Evolutionary conservation across 2,888 invertebrate genomes (phyloP).

Genomic region (Andrena fulva): DNA sequence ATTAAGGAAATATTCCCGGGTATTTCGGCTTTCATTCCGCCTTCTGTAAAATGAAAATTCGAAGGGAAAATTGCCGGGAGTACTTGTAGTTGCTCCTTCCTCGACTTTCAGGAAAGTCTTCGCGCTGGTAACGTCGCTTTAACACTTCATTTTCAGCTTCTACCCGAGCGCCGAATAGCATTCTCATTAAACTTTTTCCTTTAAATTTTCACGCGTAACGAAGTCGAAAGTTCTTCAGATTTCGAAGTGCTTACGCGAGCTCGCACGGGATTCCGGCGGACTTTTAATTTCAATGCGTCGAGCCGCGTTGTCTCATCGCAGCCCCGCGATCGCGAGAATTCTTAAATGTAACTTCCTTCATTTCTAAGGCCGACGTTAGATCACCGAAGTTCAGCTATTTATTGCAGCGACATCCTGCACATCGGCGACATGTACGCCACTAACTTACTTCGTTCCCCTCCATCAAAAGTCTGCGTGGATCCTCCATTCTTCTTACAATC

Average conservation of each 20-base stretch:
- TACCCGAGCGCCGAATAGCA: too few species aligned
- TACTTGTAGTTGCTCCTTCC: not conserved
- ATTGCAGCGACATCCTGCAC: not conserved
- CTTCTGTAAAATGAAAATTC: not conserved
- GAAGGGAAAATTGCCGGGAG: not conserved
- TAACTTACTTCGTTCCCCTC: not conserved
- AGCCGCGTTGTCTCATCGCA: not conserved
- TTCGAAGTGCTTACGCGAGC: not conserved
- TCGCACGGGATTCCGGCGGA: not conserved
- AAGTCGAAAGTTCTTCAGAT: not conserved
- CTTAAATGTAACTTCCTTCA: too few species aligned
- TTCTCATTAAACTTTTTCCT: constrained; percentile 6
- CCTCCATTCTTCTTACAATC: constrained; percentile 9
- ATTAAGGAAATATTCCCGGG: constrained; percentile 17
- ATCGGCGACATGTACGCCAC: not conserved
- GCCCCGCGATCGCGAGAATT: too few species aligned
- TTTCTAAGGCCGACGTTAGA: too few species aligned
- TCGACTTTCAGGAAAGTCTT: not conserved
- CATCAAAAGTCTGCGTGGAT: not conserved
- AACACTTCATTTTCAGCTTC: not conserved
- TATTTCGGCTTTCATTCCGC: constrained; percentile 7
- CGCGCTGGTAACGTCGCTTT: not conserved
- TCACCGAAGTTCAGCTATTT: not conserved
- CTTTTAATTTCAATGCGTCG: not conserved
- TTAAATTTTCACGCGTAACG: not conserved